These are phyloP conservation scores for Sylvia atricapilla DNA, from an alignment of 2,113 vertebrate species.

Conservation along the genomic window DNA sequence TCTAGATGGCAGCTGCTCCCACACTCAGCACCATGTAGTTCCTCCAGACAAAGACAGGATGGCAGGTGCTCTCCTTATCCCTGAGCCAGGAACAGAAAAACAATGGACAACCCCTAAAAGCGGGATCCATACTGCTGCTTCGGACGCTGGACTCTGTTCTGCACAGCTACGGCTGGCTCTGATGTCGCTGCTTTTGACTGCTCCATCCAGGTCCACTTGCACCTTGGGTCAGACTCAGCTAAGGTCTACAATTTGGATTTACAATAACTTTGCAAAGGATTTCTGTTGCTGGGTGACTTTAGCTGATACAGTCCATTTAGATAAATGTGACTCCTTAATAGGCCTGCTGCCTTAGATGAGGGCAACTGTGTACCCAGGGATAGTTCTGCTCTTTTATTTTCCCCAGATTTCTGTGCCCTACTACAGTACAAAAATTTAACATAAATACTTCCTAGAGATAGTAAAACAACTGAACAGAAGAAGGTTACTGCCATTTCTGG, in stretches of 20 bases:
- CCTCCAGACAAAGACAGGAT: not conserved
- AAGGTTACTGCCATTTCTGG: not conserved
- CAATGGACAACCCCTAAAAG: not conserved
- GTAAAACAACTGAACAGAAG: not conserved
- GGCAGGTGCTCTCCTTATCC: not conserved
- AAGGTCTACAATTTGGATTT: not conserved
- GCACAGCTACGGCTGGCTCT: fast-evolving
- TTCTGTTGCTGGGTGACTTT: not conserved
- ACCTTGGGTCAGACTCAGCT: not conserved
- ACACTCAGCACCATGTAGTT: fast-evolving
- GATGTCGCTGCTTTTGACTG: fast-evolving
- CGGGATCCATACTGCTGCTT: not conserved
- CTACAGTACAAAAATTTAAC: not conserved
- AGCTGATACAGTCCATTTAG: not conserved
- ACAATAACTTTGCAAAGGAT: not conserved
- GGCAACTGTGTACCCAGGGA: not conserved
- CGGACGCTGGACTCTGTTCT: fast-evolving
- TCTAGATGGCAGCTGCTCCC: fast-evolving
- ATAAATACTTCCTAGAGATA: not conserved
- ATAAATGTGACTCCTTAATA: not conserved
- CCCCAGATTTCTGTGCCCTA: not conserved
- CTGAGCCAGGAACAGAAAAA: not conserved
- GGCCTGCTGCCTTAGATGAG: not conserved
- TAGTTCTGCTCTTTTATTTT: not conserved
- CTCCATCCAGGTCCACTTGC: fast-evolving